These are phyloP conservation scores for Phortica okadai DNA, from an alignment of 2,888 invertebrate genomes.

Conservation along the genomic window DNA sequence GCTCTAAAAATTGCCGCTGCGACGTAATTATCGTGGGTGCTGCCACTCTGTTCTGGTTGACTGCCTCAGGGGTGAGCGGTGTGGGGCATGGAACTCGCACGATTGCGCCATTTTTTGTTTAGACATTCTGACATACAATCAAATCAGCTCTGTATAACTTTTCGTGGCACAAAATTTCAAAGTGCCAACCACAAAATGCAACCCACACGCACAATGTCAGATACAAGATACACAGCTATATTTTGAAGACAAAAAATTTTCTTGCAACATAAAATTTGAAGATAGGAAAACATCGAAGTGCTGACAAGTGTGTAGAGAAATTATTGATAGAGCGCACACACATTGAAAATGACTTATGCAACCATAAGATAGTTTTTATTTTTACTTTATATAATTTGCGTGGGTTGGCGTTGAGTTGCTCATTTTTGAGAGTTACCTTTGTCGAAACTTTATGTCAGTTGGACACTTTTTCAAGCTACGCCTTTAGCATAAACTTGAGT, in stretches of 20 bases:
- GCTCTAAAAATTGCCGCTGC: conserved; percentile 41
- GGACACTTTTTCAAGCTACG: not conserved
- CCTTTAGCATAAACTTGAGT: not conserved
- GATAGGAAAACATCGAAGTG: not conserved
- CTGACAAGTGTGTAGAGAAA: not conserved
- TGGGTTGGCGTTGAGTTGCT: not conserved
- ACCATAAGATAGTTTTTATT: not conserved
- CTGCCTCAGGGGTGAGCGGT: conserved; percentile 12
- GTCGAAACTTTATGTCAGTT: not conserved
- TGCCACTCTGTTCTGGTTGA: not conserved
- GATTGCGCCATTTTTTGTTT: conserved; percentile 38
- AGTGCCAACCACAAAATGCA: not conserved
- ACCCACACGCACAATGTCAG: not conserved
- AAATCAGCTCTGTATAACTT: too few species aligned
- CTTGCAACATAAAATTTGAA: not conserved
- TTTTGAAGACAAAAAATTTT: not conserved
- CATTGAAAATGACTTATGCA: not conserved
- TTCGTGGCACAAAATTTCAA: too few species aligned
- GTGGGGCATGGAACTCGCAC: not conserved
- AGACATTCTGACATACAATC: not conserved
- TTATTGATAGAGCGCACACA: not conserved
- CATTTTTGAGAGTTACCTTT: not conserved
- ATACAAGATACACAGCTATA: not conserved
- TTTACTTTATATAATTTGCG: not conserved
- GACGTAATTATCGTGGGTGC: conserved; percentile 17